A percentile compares a stretch with the other conserved stretches of the same genome.
Evolutionary conservation across 2,888 invertebrate species (phyloP).

Genomic region (Leucania comma): DNA sequence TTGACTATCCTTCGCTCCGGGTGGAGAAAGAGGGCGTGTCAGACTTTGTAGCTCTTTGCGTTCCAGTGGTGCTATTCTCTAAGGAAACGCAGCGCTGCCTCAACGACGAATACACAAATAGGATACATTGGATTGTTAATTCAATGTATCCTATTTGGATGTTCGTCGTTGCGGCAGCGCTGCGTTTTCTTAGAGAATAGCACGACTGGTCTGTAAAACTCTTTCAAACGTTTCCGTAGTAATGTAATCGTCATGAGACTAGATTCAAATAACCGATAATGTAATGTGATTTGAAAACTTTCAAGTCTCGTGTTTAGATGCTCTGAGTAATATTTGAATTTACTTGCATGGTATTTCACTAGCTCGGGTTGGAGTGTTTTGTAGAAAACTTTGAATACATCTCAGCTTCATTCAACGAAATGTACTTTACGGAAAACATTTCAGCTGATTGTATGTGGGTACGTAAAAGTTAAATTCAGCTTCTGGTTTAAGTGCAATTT

Average conservation of each 20-base stretch:
- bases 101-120: no score
- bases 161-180: no score
- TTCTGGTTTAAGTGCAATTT: conserved; percentile 43
- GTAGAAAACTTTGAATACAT: conserved; percentile 37
- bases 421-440: conserved; percentile 41
- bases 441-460: conserved; percentile 36
- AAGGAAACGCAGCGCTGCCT: no score
- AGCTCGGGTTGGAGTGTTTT: not conserved
- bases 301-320: not conserved
- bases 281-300: conserved; percentile 23
- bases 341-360: conserved; percentile 9
- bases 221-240: no score
- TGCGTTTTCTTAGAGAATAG: no score
- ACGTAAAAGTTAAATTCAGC: conserved; percentile 42
- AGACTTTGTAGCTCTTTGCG: no score
- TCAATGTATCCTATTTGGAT: no score
- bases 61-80: no score
- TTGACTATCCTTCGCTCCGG: no score
- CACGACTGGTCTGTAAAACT: no score
- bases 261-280: not conserved
- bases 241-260: not conserved
- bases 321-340: conserved; percentile 10
- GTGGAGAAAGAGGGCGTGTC: no score
- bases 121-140: no score
- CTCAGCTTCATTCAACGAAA: conserved; percentile 17